phyloP scores from a whole-genome alignment of 2,113 vertebrate genomes.

The Ptilorrhoa leucosticta region DNA sequence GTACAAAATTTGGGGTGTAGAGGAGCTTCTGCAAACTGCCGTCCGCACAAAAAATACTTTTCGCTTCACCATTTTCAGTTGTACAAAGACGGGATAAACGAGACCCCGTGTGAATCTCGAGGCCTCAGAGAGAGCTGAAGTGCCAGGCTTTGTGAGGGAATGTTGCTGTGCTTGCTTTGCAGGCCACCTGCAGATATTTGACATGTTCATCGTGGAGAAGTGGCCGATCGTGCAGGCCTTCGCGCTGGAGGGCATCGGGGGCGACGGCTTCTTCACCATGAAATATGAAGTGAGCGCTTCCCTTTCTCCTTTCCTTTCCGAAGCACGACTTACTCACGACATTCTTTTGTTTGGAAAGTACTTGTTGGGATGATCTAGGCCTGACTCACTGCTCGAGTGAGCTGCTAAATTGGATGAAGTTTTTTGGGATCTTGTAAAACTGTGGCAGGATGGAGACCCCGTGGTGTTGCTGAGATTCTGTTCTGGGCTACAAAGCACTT shows the following conservation, averaged over 20 bases:
- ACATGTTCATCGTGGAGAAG: constrained; percentile 96
- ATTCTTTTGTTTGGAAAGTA: not conserved
- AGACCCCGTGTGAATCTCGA: not conserved
- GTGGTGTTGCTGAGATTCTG: not conserved
- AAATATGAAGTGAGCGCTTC: constrained; percentile 84
- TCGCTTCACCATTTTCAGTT: rapidly evolving
- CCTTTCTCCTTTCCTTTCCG: rapidly evolving
- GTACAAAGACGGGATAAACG: too few species aligned
- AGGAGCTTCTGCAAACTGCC: not conserved
- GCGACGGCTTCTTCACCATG: constrained; percentile 95
- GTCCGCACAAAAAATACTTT: rapidly evolving
- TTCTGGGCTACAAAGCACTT: rapidly evolving
- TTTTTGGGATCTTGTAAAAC: not conserved
- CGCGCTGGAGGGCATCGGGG: constrained; percentile 93
- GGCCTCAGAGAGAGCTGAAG: not conserved
- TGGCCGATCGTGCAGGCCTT: constrained; percentile 97
- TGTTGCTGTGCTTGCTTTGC: constrained; percentile 11
- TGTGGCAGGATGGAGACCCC: rapidly evolving
- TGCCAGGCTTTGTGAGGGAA: not conserved
- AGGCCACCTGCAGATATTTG: constrained; percentile 94
- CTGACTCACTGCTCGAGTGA: not conserved
- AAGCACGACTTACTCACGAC: not conserved
- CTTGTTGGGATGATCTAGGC: not conserved
- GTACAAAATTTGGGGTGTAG: rapidly evolving
- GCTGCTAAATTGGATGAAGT: not conserved